These are phyloP conservation scores for Platichthys flesus DNA, from an alignment of 2,113 vertebrate genomes.

Conservation along the genomic window DNA sequence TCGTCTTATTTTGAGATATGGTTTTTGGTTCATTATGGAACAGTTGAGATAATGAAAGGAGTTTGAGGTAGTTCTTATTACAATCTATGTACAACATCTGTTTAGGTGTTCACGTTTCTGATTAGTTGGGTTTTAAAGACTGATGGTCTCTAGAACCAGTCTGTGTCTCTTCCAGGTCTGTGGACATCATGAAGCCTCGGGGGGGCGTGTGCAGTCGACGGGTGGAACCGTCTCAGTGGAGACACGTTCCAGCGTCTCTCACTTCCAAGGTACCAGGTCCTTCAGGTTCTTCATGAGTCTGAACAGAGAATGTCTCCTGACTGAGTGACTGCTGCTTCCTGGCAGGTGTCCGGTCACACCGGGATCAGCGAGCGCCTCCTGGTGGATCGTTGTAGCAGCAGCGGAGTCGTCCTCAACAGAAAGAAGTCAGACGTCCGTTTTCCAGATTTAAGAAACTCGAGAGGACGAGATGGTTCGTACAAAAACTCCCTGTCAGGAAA, in stretches of 20 bases:
- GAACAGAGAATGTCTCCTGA: background rate
- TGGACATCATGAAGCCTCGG: conserved; percentile 81
- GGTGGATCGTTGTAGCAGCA: conserved; percentile 9
- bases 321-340: background rate
- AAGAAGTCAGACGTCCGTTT: conserved; percentile 52
- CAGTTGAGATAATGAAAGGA: too few relatives aligned
- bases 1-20: too few relatives aligned
- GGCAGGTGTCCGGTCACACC: conserved; percentile 38
- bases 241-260: conserved; percentile 16
- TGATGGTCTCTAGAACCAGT: too few relatives aligned
- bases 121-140: too few relatives aligned
- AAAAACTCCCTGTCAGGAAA: background rate
- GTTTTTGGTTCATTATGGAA: too few relatives aligned
- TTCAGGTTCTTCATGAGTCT: background rate
- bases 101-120: too few relatives aligned
- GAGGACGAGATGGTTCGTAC: conserved; percentile 41
- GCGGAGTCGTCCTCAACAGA: background rate
- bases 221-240: conserved; percentile 53
- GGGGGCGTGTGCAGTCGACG: conserved; percentile 73
- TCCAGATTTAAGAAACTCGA: conserved; percentile 47
- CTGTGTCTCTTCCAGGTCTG: conserved; percentile 71
- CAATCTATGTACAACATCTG: too few relatives aligned
- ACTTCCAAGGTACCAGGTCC: conserved; percentile 70
- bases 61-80: too few relatives aligned
- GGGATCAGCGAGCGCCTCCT: conserved; percentile 21